A percentile compares a stretch with the other conserved stretches of the same genome.
phyloP scores from a whole-genome alignment of 2,113 vertebrate species.

The Sula dactylatra region DNA sequence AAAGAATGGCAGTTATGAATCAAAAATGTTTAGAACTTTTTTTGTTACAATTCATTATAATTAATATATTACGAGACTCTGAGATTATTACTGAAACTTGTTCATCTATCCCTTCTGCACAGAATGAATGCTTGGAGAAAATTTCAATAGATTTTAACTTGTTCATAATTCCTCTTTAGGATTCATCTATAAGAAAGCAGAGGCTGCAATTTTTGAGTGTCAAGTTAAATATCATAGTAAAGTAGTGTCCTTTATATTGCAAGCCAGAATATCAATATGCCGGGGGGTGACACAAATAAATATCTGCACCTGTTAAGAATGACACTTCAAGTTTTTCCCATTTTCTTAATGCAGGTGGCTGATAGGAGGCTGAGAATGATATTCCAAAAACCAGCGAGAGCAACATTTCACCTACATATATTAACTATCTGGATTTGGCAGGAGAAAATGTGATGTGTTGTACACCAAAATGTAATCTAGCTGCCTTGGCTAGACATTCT shows the following conservation, averaged over 20 bases:
- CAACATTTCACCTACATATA: background rate
- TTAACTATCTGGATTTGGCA: background rate
- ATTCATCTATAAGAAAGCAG: background rate
- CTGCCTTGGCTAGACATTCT: background rate
- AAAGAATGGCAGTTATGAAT: background rate
- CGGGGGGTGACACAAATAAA: background rate
- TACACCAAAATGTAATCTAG: background rate
- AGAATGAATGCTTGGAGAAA: background rate
- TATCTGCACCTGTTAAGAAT: background rate
- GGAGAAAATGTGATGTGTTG: background rate
- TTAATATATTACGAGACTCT: background rate
- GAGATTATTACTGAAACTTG: background rate
- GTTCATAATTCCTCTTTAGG: background rate
- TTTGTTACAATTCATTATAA: background rate
- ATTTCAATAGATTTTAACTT: background rate
- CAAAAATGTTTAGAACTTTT: background rate
- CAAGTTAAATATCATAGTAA: background rate
- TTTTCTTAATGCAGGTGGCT: background rate
- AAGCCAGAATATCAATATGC: background rate
- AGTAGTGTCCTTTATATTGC: background rate
- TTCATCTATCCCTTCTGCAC: background rate
- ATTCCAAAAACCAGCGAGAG: background rate
- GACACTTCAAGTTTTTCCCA: background rate
- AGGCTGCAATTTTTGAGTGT: background rate
- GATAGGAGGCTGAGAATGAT: background rate